A percentile compares a stretch with the other conserved stretches of the same genome.
Evolutionary conservation across 2,797 vertebrate species (phyloP).

Genomic region (Mastacembelus armatus): DNA sequence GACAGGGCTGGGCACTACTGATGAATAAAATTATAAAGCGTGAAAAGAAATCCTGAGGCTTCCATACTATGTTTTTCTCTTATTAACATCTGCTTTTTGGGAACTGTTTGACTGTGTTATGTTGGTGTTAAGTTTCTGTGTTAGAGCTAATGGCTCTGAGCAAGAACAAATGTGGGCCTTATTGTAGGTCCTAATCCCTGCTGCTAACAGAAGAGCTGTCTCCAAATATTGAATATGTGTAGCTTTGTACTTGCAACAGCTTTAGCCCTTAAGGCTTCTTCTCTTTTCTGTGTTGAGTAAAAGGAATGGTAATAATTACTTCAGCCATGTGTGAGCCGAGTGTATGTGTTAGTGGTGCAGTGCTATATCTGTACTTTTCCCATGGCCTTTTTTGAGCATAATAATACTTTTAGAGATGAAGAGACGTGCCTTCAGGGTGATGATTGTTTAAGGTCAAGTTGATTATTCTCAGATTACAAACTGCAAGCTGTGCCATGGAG

Average conservation of each 20-base stretch:
- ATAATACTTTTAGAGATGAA: conserved; percentile 3
- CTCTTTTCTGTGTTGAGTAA: conserved; percentile 31
- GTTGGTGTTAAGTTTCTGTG: conserved; percentile 44
- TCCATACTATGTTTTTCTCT: conserved; percentile 25
- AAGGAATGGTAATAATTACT: conserved; percentile 55
- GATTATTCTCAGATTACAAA: conserved; percentile 35
- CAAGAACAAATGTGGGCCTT: conserved; percentile 64
- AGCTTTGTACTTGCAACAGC: conserved; percentile 50
- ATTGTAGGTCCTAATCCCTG: conserved; percentile 50
- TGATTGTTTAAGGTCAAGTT: conserved; percentile 37
- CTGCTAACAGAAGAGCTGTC: conserved; percentile 58
- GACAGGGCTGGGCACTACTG: neutral
- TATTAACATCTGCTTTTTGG: conserved; percentile 34
- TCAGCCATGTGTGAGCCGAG: conserved; percentile 32
- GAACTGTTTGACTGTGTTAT: conserved; percentile 38
- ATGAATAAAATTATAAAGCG: conserved; percentile 36
- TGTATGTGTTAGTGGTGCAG: conserved; percentile 17
- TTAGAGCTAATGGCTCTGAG: conserved; percentile 59
- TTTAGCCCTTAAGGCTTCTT: conserved; percentile 45
- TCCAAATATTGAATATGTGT: conserved; percentile 69
- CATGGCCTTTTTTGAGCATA: neutral
- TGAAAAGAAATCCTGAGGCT: conserved; percentile 43
- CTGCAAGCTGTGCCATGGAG: conserved; percentile 1
- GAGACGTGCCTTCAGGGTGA: conserved; percentile 10
- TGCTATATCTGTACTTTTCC: conserved; percentile 18